Percentiles rank a stretch among this genome's conserved stretches.
Conservation (phyloP, 2,113 vertebrate genomes). For the Pseudopipra pipra region DNA sequence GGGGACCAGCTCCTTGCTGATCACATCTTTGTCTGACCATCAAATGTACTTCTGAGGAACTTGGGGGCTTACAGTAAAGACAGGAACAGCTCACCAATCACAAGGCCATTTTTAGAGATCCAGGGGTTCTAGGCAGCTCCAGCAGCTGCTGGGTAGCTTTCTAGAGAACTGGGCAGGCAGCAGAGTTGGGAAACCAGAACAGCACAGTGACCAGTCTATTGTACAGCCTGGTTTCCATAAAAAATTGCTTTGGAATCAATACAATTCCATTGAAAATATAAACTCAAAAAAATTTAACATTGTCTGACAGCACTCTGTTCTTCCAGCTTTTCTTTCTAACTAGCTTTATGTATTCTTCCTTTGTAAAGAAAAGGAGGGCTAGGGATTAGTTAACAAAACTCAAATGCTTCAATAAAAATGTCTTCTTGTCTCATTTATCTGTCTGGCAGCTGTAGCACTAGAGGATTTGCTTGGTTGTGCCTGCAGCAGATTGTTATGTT, state of each 20-base stretch:
- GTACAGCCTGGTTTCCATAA: not conserved
- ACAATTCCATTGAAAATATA: not conserved
- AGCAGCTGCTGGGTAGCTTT: not conserved
- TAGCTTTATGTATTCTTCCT: not conserved
- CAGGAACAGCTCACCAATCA: not conserved
- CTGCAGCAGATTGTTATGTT: not conserved
- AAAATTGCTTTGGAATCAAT: not conserved
- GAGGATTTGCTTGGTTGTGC: not conserved
- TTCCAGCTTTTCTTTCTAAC: not conserved
- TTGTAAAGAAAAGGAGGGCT: not conserved
- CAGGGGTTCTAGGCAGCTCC: not conserved
- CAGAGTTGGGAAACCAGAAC: not conserved
- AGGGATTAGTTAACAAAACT: not conserved
- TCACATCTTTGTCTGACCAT: not conserved
- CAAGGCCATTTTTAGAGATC: not conserved
- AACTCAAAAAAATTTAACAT: not conserved
- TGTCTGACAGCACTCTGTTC: not conserved
- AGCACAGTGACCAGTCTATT: not conserved
- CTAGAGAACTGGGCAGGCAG: not conserved
- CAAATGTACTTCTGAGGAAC: not conserved
- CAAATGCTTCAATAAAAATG: not conserved
- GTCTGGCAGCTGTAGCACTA: not conserved
- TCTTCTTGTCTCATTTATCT: not conserved
- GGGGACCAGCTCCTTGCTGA: not conserved
- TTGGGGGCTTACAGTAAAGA: not conserved